Evolutionary conservation across 1,140 invertebrate species (phyloP).

Genomic region (Mylabris phalerata): DNA sequence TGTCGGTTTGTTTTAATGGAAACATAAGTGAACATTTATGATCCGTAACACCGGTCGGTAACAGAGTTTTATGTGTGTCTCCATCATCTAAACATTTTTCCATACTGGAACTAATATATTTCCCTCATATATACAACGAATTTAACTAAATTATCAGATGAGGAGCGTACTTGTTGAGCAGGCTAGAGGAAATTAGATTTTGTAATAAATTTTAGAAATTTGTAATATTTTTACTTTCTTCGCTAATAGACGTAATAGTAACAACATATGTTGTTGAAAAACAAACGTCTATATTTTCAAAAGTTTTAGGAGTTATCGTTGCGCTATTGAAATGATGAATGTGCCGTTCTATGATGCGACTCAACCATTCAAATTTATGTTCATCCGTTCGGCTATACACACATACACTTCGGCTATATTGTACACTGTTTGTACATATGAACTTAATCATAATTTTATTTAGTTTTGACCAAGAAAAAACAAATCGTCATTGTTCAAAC

Average conservation of each 20-base stretch:
- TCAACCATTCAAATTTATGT: slow-evolving; percentile 39
- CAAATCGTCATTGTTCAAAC: too few relatives aligned
- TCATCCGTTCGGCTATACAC: slow-evolving; percentile 26
- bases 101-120: not conserved
- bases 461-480: too few relatives aligned
- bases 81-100: not conserved
- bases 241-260: not conserved
- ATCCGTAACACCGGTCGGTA: slow-evolving; percentile 38
- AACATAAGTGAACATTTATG: slow-evolving; percentile 44
- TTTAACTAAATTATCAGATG: too few relatives aligned
- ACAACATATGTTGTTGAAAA: slow-evolving; percentile 11
- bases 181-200: not conserved
- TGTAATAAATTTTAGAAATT: not conserved
- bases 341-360: slow-evolving; percentile 37
- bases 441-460: too few relatives aligned
- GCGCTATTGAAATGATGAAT: slow-evolving; percentile 39
- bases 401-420: not conserved
- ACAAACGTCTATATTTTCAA: slow-evolving; percentile 5
- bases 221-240: slow-evolving; percentile 3
- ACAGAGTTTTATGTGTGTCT: slow-evolving; percentile 4
- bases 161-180: too few relatives aligned
- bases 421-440: not conserved
- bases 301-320: slow-evolving; percentile 23
- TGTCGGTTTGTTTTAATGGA: slow-evolving; percentile 40
- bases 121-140: too few relatives aligned